Evolutionary conservation across 2,888 invertebrate species (phyloP).

Genomic region (Drosophila quinaria): DNA sequence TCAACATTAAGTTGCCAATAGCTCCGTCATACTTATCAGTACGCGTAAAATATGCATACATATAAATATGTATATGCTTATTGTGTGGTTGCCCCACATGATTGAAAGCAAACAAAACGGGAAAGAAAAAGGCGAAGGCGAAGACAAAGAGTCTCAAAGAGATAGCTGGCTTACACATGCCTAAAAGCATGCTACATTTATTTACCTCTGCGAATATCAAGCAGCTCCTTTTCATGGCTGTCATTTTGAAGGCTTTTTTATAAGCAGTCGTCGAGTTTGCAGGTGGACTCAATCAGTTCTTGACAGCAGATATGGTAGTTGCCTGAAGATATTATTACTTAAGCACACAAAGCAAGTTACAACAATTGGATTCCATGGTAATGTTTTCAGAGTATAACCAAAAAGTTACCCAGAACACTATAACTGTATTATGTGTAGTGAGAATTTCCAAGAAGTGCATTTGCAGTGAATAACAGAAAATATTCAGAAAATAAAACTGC

Average conservation of each 20-base stretch:
- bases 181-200: conserved; percentile 27
- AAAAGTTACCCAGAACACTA: neutral
- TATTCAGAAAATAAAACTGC: neutral
- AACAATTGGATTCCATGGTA: conserved; percentile 3
- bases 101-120: conserved; percentile 64
- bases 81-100: conserved; percentile 29
- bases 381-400: neutral
- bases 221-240: conserved; percentile 4
- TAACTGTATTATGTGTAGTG: neutral
- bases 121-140: conserved; percentile 21
- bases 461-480: neutral
- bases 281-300: conserved; percentile 11
- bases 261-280: conserved; percentile 10
- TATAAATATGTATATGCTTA: neutral
- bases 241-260: conserved; percentile 1
- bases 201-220: conserved; percentile 13
- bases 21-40: conserved; percentile 3
- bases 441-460: neutral
- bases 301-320: conserved; percentile 15
- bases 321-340: conserved; percentile 1
- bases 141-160: neutral
- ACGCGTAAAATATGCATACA: neutral
- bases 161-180: conserved; percentile 24
- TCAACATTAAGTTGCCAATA: conserved; percentile 15
- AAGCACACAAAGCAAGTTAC: conserved; percentile 17